Conservation (phyloP, 92 coral and sea anemone genomes). For the Paragorgia papillata region DNA sequence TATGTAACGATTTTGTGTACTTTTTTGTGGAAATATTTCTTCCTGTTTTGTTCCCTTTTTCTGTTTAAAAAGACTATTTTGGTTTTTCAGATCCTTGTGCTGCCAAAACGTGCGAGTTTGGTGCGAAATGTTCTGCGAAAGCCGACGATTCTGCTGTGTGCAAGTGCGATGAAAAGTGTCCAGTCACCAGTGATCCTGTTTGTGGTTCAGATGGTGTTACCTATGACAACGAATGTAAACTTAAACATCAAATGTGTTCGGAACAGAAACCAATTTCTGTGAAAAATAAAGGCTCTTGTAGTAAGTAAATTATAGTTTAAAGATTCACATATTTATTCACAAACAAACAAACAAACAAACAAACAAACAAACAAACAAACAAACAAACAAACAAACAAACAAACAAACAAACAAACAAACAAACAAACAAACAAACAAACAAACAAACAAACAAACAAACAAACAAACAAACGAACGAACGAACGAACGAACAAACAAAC, state of each 20-base stretch:
- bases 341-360: too few relatives aligned
- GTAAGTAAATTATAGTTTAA: slow-evolving; percentile 52
- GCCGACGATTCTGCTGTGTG: slow-evolving; percentile 38
- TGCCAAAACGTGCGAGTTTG: slow-evolving; percentile 76
- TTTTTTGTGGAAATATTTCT: slow-evolving; percentile 42
- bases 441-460: too few relatives aligned
- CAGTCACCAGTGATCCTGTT: slow-evolving; percentile 52
- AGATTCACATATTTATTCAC: too few relatives aligned
- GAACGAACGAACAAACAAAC: too few relatives aligned
- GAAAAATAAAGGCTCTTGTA: slow-evolving; percentile 60
- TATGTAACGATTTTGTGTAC: too few relatives aligned
- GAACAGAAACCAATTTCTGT: slow-evolving; percentile 47
- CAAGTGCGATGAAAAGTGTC: slow-evolving; percentile 10
- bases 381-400: too few relatives aligned
- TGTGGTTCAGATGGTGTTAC: slow-evolving; percentile 67
- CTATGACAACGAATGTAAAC: slow-evolving; percentile 68
- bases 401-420: too few relatives aligned
- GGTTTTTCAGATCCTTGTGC: slow-evolving; percentile 85
- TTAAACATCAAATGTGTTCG: slow-evolving; percentile 60
- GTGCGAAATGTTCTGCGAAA: slow-evolving; percentile 73
- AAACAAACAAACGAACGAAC: too few relatives aligned
- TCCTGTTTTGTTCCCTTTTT: slow-evolving; percentile 73
- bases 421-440: too few relatives aligned
- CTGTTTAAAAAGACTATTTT: background rate
- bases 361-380: too few relatives aligned